Conservation (phyloP, 2,888 invertebrate species). For the Mimachlamys varia region DNA sequence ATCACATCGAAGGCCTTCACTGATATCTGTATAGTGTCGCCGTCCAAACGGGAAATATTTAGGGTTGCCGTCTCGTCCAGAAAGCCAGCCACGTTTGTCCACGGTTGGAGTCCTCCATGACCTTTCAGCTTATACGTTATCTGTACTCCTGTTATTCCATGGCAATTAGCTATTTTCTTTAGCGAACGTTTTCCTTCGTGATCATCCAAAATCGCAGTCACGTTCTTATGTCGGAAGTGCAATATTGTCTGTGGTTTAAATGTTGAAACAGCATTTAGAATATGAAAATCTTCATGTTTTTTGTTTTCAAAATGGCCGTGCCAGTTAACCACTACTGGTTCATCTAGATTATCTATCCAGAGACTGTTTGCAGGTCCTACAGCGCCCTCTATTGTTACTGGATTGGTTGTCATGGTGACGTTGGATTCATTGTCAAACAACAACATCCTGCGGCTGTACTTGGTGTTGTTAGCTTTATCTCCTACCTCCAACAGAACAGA, state of each 20-base stretch:
- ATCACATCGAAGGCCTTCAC: background rate
- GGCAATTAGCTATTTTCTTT: conserved; percentile 54
- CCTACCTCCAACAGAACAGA: conserved; percentile 61
- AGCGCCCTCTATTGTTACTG: conserved; percentile 54
- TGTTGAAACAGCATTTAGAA: conserved; percentile 58
- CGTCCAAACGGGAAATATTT: background rate
- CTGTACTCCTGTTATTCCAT: conserved; percentile 62
- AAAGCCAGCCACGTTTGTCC: background rate
- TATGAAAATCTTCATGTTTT: conserved; percentile 53
- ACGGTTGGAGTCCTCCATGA: background rate
- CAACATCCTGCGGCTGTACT: conserved; percentile 56
- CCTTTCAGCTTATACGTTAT: background rate
- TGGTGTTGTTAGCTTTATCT: conserved; percentile 66
- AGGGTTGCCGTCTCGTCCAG: background rate
- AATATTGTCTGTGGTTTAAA: conserved; percentile 41
- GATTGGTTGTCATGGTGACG: conserved; percentile 50
- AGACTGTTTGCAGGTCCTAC: conserved; percentile 51
- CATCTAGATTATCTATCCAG: conserved; percentile 32
- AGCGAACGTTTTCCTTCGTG: conserved; percentile 57
- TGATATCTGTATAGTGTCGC: background rate
- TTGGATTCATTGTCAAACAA: conserved; percentile 61
- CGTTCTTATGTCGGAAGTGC: conserved; percentile 47
- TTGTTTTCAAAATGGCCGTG: conserved; percentile 59
- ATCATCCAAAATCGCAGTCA: conserved; percentile 52
- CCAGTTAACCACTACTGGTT: conserved; percentile 54